These are phyloP conservation scores for Volucella zonaria DNA, from an alignment of 2,888 invertebrate genomes.

Conservation along the genomic window DNA sequence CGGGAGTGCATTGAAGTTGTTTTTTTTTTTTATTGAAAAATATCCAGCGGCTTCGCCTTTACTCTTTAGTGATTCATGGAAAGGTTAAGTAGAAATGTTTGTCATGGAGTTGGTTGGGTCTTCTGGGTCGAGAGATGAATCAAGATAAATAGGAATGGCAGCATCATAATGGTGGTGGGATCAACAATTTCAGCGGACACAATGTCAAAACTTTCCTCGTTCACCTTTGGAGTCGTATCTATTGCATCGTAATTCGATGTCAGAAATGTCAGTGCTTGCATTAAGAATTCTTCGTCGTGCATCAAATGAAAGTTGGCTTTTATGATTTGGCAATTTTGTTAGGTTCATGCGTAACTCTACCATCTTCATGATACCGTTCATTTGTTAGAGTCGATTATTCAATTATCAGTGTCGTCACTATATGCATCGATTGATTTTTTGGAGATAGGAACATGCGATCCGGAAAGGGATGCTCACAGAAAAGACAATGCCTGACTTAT, in stretches of 20 bases:
- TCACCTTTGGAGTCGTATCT: slow-evolving; percentile 30
- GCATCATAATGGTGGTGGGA: slow-evolving; percentile 3
- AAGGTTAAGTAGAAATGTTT: slow-evolving; percentile 10
- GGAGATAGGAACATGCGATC: no score
- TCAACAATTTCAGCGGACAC: slow-evolving; percentile 28
- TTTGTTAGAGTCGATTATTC: no score
- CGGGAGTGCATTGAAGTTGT: slow-evolving; percentile 16
- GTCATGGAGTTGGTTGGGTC: neutral
- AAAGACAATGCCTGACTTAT: no score
- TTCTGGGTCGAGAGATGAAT: neutral
- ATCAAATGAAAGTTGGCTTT: neutral
- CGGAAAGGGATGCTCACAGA: no score
- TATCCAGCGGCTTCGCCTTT: slow-evolving; percentile 6
- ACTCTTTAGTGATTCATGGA: slow-evolving; percentile 32
- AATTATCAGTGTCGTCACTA: no score
- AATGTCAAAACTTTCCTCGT: slow-evolving; percentile 48
- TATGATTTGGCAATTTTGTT: neutral
- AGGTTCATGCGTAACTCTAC: no score
- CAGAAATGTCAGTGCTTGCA: neutral
- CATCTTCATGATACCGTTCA: no score
- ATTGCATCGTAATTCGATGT: slow-evolving; percentile 1
- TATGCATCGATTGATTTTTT: no score
- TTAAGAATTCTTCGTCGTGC: neutral
- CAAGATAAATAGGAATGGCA: slow-evolving; percentile 31
- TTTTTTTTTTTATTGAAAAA: slow-evolving; percentile 24